phyloP scores from a whole-genome alignment of 2,888 invertebrate species.

The Ethmia dodecea region DNA sequence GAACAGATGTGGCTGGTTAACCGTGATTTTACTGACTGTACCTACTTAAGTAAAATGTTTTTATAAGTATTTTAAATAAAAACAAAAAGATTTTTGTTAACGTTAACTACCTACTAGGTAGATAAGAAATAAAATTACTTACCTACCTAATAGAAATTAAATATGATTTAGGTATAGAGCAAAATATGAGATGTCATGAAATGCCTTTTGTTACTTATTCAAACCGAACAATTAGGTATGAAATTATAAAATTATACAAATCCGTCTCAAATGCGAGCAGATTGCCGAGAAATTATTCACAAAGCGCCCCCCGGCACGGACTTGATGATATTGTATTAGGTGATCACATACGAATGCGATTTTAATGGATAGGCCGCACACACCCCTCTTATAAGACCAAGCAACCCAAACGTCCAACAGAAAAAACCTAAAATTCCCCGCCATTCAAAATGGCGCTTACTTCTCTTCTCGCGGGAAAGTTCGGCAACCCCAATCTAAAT shows the following conservation, averaged over 20 bases:
- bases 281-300: constrained; percentile 77
- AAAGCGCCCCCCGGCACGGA: constrained; percentile 64
- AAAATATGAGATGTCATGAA: too few relatives aligned
- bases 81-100: too few relatives aligned
- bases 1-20: constrained; percentile 32
- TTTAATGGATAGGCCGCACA: constrained; percentile 66
- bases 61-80: too few relatives aligned
- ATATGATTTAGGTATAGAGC: too few relatives aligned
- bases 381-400: constrained; percentile 35
- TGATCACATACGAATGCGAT: constrained; percentile 78
- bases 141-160: too few relatives aligned
- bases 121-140: too few relatives aligned
- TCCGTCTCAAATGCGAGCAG: constrained; percentile 66
- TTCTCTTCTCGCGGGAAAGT: constrained; percentile 36
- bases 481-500: constrained; percentile 75
- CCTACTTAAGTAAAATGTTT: too few relatives aligned
- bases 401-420: constrained; percentile 29
- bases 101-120: too few relatives aligned
- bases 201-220: too few relatives aligned
- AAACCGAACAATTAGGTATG: constrained; percentile 37
- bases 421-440: constrained; percentile 38
- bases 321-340: constrained; percentile 79
- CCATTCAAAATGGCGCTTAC: constrained; percentile 37
- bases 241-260: constrained; percentile 55
- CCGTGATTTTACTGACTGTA: too few relatives aligned